Evolutionary conservation across 2,113 vertebrate genomes (phyloP).

Genomic region (Pristiophorus japonicus): DNA sequence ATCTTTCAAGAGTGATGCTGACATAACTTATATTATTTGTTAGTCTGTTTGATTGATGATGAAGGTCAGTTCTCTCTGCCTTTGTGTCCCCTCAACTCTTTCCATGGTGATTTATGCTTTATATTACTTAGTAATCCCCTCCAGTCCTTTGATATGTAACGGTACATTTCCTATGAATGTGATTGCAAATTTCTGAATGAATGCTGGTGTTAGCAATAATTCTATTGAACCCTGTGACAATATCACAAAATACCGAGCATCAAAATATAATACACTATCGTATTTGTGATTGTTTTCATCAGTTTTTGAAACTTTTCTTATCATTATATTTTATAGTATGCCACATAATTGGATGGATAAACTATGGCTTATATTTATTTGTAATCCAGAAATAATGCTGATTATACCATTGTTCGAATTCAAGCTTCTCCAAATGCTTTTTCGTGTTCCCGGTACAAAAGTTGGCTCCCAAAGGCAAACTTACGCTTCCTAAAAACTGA

Average conservation of each 20-base stretch:
- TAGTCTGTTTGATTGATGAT: conserved; percentile 19
- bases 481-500: background rate
- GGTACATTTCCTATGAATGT: background rate
- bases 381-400: background rate
- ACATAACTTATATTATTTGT: background rate
- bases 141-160: background rate
- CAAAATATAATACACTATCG: background rate
- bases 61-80: background rate
- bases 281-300: background rate
- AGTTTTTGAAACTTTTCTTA: background rate
- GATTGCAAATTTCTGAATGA: background rate
- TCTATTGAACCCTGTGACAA: background rate
- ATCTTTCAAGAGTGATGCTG: background rate
- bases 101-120: background rate
- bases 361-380: background rate
- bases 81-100: background rate
- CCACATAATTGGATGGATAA: background rate
- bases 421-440: background rate
- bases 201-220: background rate
- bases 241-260: background rate
- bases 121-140: background rate
- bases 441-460: background rate
- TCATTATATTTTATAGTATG: background rate
- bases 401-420: background rate
- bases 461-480: background rate